Base-by-base conservation (phyloP, 2,888 invertebrate species). In the Trachelus tabidus region DNA sequence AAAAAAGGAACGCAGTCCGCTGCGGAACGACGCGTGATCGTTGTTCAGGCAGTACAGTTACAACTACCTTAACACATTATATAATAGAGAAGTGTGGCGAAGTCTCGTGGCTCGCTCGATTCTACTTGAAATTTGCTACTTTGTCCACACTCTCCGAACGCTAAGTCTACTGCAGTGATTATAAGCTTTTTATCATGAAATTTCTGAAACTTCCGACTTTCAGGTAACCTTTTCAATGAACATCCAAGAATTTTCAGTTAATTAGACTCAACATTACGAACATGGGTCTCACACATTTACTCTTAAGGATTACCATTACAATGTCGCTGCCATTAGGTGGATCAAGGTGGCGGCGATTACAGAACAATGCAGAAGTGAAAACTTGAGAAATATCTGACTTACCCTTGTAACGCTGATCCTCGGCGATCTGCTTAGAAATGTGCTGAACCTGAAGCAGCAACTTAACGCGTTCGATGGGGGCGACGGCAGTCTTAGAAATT, bases 401-500 rank as follows among this genome's bases (percentile, higher is more conserved):
- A 96, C 96, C 96, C 94, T 98, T 98, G 94, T 99, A 99, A 87
- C 96, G 96, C 89, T 97, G 93, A 83, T 96, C 96, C 83, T 94
- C 94, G 11, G 96, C 86, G 87, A 98, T 97, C 93, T 98, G 97
- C 93, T 97, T 98, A 88, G 96, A 97, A 84, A 97, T 96, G 93
- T 97, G 97, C 93, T 98, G 98, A 84, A 98, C 98, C 93, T 98
- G 98, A 84, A 98, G 94, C 81, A 98, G 94, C 85, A 98, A 93
- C 92, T 98, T 98, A 75, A 98, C 98, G 90, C 98, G 94, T 93
- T 98, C 98, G 89, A 98, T 98, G 79, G 98, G 98, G 31, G 98
- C 98, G 81, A 98, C 97, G 71, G 96, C 95, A 73, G 98, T 98
- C 92, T 98, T 98, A 76, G 98, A 97, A 84, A 98, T 95, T 73